These are phyloP conservation scores for Odontocerum albicorne DNA, from an alignment of 2,888 invertebrate species.

Conservation along the genomic window DNA sequence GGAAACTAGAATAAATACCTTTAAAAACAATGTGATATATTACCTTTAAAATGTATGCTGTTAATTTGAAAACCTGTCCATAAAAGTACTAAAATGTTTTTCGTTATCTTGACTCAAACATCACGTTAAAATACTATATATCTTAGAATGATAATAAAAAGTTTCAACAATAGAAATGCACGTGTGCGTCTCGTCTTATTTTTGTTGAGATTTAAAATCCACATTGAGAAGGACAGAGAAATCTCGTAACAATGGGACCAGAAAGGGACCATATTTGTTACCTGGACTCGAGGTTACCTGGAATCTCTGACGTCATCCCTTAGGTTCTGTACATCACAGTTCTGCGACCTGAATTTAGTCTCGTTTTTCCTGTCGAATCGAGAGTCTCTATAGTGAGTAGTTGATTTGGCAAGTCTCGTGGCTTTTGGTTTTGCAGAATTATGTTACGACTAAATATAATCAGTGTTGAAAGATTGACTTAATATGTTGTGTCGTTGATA, in stretches of 20 bases:
- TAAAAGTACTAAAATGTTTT: slow-evolving; percentile 1
- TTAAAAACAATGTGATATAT: neutral
- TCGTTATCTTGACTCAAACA: slow-evolving; percentile 10
- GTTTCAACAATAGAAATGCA: slow-evolving; percentile 8
- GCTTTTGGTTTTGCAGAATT: no score
- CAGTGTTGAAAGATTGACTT: no score
- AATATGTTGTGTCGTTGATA: no score
- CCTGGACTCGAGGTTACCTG: slow-evolving; percentile 23
- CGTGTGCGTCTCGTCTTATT: slow-evolving; percentile 15
- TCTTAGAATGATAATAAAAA: slow-evolving; percentile 10
- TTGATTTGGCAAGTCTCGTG: no score
- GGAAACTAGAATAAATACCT: neutral
- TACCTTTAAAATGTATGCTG: neutral
- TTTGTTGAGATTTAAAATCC: slow-evolving; percentile 12
- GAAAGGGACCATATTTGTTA: slow-evolving; percentile 20
- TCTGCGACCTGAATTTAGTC: slow-evolving; percentile 9
- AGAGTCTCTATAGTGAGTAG: no score
- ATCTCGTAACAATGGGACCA: slow-evolving; percentile 12
- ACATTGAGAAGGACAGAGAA: slow-evolving; percentile 9
- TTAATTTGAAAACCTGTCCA: neutral
- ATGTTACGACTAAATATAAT: no score
- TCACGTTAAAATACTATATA: slow-evolving; percentile 9
- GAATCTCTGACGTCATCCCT: slow-evolving; percentile 25
- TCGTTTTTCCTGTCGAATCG: slow-evolving; percentile 14
- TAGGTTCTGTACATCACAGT: neutral